phyloP scores from a whole-genome alignment of 2,113 vertebrate species.

The Pica pica region DNA sequence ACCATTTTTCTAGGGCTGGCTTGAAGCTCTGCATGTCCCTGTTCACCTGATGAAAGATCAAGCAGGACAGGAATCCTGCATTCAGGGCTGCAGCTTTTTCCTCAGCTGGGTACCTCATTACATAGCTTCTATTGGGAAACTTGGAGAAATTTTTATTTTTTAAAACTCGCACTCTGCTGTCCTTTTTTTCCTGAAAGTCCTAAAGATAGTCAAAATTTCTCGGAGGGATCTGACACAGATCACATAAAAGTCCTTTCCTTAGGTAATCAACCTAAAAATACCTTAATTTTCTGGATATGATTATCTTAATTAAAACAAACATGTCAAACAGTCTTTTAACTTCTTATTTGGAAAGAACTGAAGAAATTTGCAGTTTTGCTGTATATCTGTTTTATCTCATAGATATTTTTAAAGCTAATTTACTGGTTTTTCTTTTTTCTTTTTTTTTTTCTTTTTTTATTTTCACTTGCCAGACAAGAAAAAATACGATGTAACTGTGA shows the following conservation, averaged over 20 bases:
- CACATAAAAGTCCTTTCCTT: background rate
- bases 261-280: background rate
- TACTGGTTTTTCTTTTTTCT: background rate
- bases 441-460: background rate
- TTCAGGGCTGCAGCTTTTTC: background rate
- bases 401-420: background rate
- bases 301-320: background rate
- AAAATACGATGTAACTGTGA: slow-evolving; percentile 85
- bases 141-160: background rate
- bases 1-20: background rate
- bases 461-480: slow-evolving; percentile 73
- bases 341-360: background rate
- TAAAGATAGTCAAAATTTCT: background rate
- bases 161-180: background rate
- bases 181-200: background rate
- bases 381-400: background rate
- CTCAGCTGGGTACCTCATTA: background rate
- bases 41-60: background rate
- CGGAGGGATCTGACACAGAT: background rate
- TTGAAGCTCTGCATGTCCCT: background rate
- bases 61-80: background rate
- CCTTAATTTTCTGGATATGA: background rate
- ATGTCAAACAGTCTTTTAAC: background rate
- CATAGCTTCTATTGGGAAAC: background rate
- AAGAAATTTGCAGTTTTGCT: background rate